These are phyloP conservation scores for Copidosoma aretas DNA, from an alignment of 2,888 invertebrate genomes.

Conservation along the genomic window DNA sequence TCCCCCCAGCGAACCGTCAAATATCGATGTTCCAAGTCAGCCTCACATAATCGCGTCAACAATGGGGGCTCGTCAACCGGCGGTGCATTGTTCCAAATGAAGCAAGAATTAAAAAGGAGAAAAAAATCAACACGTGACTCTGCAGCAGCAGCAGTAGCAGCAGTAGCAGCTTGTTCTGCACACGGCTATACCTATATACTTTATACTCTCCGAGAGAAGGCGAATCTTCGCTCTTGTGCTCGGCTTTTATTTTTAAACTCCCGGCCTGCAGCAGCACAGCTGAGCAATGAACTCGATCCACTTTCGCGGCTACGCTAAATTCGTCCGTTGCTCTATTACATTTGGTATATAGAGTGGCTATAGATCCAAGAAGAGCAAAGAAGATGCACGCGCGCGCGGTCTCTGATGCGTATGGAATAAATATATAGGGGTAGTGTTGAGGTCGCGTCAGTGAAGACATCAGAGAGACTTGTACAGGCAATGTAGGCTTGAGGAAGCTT, in stretches of 20 bases:
- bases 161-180: not conserved
- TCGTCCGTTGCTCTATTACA: slow-evolving; percentile 9
- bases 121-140: not conserved
- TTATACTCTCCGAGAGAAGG: not conserved
- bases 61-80: too few relatives aligned
- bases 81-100: too few relatives aligned
- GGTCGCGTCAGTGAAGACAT: not conserved
- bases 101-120: too few relatives aligned
- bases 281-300: slow-evolving; percentile 42
- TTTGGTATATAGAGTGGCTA: too few relatives aligned
- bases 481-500: not conserved
- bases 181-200: too few relatives aligned
- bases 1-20: too few relatives aligned
- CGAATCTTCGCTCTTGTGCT: not conserved
- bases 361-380: slow-evolving; percentile 8
- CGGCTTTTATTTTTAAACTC: slow-evolving; percentile 28
- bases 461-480: not conserved
- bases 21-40: too few relatives aligned
- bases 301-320: slow-evolving; percentile 37
- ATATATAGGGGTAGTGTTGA: too few relatives aligned
- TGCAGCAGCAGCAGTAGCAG: too few relatives aligned
- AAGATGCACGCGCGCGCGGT: too few relatives aligned
- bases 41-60: too few relatives aligned
- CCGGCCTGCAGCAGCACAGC: not conserved
- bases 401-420: too few relatives aligned